These are phyloP conservation scores for Zapus hudsonius DNA, from an alignment of 2,113 vertebrate species.

Conservation along the genomic window DNA sequence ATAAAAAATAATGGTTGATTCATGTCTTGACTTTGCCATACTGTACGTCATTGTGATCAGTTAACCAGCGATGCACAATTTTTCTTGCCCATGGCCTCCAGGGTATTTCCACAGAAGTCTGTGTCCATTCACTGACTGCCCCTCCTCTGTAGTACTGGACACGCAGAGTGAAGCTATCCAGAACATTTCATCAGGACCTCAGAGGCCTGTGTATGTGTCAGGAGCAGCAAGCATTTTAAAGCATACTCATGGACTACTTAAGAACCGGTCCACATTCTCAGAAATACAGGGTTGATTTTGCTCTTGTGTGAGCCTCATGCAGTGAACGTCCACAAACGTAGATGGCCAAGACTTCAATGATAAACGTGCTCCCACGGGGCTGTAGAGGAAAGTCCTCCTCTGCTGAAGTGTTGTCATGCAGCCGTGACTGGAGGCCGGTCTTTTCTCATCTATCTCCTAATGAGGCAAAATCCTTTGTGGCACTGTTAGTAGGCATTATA, in stretches of 20 bases:
- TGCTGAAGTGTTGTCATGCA: neutral
- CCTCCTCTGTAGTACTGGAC: neutral
- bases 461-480: neutral
- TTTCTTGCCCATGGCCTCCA: neutral
- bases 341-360: neutral
- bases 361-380: fast-evolving
- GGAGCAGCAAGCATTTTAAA: neutral
- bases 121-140: neutral
- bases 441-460: neutral
- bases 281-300: neutral
- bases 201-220: neutral
- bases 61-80: neutral
- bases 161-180: neutral
- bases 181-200: neutral
- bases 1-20: neutral
- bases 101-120: neutral
- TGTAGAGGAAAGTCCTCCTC: neutral
- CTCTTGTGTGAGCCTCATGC: neutral
- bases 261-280: neutral
- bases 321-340: neutral
- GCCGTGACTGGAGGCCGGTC: neutral
- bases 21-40: no score
- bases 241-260: neutral
- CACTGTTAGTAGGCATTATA: neutral
- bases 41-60: no score